Evolutionary conservation across 1,140 invertebrate genomes (phyloP), one percentile per base, ranked within the genome.

Genomic region (Drosophila willistoni): DNA sequence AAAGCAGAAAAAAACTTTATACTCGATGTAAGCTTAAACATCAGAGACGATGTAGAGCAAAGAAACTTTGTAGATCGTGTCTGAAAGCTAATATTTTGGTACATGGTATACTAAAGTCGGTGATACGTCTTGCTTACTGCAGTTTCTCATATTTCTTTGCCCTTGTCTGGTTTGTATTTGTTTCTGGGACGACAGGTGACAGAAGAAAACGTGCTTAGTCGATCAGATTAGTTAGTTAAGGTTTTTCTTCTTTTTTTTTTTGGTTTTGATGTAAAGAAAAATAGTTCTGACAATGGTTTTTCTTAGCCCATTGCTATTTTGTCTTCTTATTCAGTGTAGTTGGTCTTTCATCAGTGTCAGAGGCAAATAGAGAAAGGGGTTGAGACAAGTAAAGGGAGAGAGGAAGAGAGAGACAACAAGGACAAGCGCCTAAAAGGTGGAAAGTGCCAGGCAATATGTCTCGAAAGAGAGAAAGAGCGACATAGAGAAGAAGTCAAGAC

Each of bases 281-380:
- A 64, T 19, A 19, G 19, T 56, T 64, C 55, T 3, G n/a, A 25
- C 13, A 34, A 33, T 33, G 19, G 44, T 29, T 36, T 36, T 10
- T 36, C 9, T 10, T 56, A 29, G 36, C 69, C 29, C 59, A 55
- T 70, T 51, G 70, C 66, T 47, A 22, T 47, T 19, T 47, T 19
- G 7, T 5, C 7, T 47, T 47, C 44, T 47, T 2, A 47, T 47
- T 47, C 9, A 17, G 17, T 51, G 9, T 22, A 22, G 44, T 51
- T 22, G 2, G 17, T 22, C 44, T 80, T 77, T 71, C 66, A 67
- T 79, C 72, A 83, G 61, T 79, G 80, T 83, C 80, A 54, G 2
- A 51, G 3, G 5, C 25, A 29, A 29, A 29, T 29, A 51, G 19
- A 22, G 44, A 17, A 14, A 19, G 17, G 9, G 7, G 2, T 1